Evolutionary conservation across 2,888 invertebrate genomes (phyloP).

Genomic region (Coecobrya sp.): DNA sequence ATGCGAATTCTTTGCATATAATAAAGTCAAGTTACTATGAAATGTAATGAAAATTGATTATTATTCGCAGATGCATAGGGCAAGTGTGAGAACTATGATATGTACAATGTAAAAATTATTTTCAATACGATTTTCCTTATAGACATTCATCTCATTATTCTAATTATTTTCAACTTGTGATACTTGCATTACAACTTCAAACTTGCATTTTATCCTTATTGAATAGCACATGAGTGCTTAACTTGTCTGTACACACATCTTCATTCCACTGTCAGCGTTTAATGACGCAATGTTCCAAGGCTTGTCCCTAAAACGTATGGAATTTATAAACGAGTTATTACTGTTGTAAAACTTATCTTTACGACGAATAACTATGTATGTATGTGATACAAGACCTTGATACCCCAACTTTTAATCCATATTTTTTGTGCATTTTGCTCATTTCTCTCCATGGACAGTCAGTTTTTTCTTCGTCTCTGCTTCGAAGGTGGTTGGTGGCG

Average conservation of each 20-base stretch:
- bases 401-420: slow-evolving; percentile 49
- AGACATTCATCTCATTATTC: slow-evolving; percentile 30
- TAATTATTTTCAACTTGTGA: not conserved
- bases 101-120: not conserved
- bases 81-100: too few species aligned
- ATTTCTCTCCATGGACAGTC: slow-evolving; percentile 57
- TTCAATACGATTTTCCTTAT: slow-evolving; percentile 49
- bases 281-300: slow-evolving; percentile 17
- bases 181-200: not conserved
- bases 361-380: not conserved
- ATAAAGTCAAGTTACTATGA: not conserved
- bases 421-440: slow-evolving; percentile 51
- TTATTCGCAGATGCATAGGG: too few species aligned
- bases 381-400: slow-evolving; percentile 38
- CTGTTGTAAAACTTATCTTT: slow-evolving; percentile 36
- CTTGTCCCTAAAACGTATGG: slow-evolving; percentile 13
- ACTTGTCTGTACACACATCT: not conserved
- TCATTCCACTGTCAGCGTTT: slow-evolving; percentile 10
- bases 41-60: slow-evolving; percentile 31
- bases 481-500: slow-evolving; percentile 18
- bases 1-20: not conserved
- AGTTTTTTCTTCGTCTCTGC: slow-evolving; percentile 50
- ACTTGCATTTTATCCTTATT: not conserved
- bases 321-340: slow-evolving; percentile 52
- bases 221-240: not conserved